These are phyloP conservation scores for Clarias pachynema DNA, from an alignment of 2,797 vertebrate species.

Conservation along the genomic window DNA sequence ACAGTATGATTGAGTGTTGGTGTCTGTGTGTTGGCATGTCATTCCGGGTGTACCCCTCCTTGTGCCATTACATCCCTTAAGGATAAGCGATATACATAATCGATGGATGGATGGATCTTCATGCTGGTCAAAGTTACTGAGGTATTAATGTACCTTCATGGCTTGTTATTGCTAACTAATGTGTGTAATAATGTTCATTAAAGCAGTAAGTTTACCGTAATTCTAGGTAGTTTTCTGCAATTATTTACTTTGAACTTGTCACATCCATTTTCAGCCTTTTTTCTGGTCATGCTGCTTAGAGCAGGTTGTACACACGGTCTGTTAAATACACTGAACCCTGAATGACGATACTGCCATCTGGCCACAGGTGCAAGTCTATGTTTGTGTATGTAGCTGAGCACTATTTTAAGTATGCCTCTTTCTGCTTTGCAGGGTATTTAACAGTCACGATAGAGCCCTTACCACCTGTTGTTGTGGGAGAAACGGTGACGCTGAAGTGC, in stretches of 20 bases:
- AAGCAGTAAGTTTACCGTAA: background rate
- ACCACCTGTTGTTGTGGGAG: constrained; percentile 94
- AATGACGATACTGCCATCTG: constrained; percentile 22
- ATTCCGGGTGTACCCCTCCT: too few relatives aligned
- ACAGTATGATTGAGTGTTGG: too few relatives aligned
- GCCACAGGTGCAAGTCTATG: background rate
- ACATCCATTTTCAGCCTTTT: background rate
- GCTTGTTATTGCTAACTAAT: background rate
- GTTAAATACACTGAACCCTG: background rate
- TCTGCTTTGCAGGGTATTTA: constrained; percentile 84
- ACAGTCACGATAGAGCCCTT: constrained; percentile 97
- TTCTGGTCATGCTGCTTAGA: background rate
- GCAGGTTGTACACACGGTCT: background rate
- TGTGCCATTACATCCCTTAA: too few relatives aligned
- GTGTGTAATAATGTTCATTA: background rate
- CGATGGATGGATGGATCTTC: too few relatives aligned
- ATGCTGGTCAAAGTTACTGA: too few relatives aligned
- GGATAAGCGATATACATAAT: too few relatives aligned
- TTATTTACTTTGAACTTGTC: background rate
- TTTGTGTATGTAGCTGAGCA: constrained; percentile 29
- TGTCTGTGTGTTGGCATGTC: too few relatives aligned
- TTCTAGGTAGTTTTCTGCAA: too few relatives aligned
- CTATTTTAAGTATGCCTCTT: constrained; percentile 23
- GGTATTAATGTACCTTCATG: background rate
- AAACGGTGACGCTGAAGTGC: constrained; percentile 96